Conservation (phyloP, 2,888 invertebrate genomes). For the Sicus ferrugineus region DNA sequence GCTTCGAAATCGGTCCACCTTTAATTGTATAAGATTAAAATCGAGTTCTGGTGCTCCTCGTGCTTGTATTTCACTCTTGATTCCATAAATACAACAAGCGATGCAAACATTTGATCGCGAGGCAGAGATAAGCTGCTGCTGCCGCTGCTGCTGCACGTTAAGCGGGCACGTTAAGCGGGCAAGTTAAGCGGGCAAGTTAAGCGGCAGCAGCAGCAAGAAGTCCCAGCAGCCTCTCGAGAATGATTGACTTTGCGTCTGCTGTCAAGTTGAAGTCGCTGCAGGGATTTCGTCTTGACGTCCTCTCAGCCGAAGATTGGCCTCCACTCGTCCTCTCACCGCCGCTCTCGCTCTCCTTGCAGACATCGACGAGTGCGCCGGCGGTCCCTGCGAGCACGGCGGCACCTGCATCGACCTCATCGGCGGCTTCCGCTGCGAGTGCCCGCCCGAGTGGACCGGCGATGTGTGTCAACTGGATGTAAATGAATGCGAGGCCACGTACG, state of each 20-base stretch:
- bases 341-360: conserved; percentile 63
- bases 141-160: not conserved
- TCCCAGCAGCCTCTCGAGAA: conserved; percentile 10
- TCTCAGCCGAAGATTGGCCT: not conserved
- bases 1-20: not conserved
- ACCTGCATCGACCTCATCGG: conserved; percentile 85
- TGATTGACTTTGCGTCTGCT: not conserved
- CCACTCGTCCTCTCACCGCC: not conserved
- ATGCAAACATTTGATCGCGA: conserved; percentile 45
- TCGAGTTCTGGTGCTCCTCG: no score
- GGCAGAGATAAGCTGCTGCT: conserved; percentile 38
- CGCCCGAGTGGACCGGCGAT: conserved; percentile 85
- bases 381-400: conserved; percentile 91
- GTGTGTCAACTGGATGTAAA: conserved; percentile 73
- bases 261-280: not conserved
- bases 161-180: no score
- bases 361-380: conserved; percentile 89
- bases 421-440: conserved; percentile 87
- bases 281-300: not conserved
- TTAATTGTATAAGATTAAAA: conserved; percentile 10
- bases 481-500: conserved; percentile 63
- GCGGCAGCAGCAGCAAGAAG: conserved; percentile 30
- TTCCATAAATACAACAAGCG: no score
- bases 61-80: no score
- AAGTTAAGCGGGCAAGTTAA: no score